phyloP scores from a whole-genome alignment of 64 coral and sea anemone genomes.

The Montipora efflorescens region DNA sequence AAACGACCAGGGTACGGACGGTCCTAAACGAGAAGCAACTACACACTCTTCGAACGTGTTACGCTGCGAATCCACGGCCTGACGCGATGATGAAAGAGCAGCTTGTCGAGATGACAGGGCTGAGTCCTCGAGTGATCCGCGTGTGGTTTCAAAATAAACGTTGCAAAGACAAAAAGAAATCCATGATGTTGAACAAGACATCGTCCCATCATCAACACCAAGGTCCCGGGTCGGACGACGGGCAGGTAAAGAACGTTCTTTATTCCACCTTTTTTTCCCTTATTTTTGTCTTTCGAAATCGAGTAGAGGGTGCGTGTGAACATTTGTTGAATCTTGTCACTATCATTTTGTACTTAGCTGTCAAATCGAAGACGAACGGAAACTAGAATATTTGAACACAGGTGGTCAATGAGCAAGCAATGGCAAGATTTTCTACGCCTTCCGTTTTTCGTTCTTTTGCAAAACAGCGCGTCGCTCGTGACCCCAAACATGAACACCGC shows the following conservation, averaged over 20 bases:
- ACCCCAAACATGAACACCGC: not conserved
- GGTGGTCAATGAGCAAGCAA: slow-evolving; percentile 39
- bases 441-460: not conserved
- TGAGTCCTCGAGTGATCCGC: slow-evolving; percentile 96
- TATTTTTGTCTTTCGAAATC: not conserved
- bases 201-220: slow-evolving; percentile 61
- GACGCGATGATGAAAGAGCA: slow-evolving; percentile 99
- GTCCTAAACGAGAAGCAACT: slow-evolving; percentile 99
- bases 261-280: not conserved
- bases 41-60: slow-evolving; percentile 95
- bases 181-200: slow-evolving; percentile 84
- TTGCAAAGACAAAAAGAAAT: slow-evolving; percentile 99
- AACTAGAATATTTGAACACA: slow-evolving; percentile 24
- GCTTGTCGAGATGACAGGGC: slow-evolving; percentile 97
- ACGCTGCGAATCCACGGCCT: slow-evolving; percentile 92
- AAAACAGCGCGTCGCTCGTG: slow-evolving; percentile 19
- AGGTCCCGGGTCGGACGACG: slow-evolving; percentile 73
- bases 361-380: slow-evolving; percentile 30
- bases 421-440: not conserved
- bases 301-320: not conserved
- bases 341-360: slow-evolving; percentile 20
- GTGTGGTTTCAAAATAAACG: slow-evolving; percentile 99
- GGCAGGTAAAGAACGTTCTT: slow-evolving; percentile 65
- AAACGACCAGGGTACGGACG: slow-evolving; percentile 95
- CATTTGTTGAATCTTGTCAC: not conserved